Percentiles rank a stretch among this genome's conserved stretches.
These are phyloP conservation scores for Lasioglossum morio DNA, from an alignment of 2,888 invertebrate species.

Conservation along the genomic window DNA sequence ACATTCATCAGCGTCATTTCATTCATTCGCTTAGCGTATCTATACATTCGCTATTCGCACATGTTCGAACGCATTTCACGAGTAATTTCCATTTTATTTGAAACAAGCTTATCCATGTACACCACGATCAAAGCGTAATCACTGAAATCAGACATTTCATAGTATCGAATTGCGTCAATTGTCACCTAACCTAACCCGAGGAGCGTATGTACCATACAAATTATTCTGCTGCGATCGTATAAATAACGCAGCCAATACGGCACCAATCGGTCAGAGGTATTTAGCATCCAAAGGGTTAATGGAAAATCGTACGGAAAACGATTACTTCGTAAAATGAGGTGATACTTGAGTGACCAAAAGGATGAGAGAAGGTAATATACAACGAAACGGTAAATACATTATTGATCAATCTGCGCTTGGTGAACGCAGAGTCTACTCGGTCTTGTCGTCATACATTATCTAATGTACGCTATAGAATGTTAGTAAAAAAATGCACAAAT, in stretches of 20 bases:
- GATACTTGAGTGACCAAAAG: neutral
- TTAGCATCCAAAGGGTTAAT: constrained; percentile 7
- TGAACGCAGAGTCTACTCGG: neutral
- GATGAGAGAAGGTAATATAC: neutral
- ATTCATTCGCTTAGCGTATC: too few relatives aligned
- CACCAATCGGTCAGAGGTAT: neutral
- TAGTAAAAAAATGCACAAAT: neutral
- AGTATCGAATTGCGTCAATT: neutral
- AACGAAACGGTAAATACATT: constrained; percentile 1
- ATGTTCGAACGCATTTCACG: neutral
- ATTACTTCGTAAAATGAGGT: neutral
- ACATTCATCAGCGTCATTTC: neutral
- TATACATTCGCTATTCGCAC: too few relatives aligned
- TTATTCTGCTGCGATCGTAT: neutral
- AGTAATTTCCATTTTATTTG: neutral
- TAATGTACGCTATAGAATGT: neutral
- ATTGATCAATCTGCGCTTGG: neutral
- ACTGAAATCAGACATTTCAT: neutral
- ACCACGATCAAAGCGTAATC: neutral
- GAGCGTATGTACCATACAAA: neutral
- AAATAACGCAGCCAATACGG: neutral
- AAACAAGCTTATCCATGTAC: neutral
- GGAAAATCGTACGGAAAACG: neutral
- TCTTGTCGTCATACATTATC: neutral
- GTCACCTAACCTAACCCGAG: neutral